phyloP scores from a whole-genome alignment of 2,797 vertebrate genomes.

The Hydrolagus colliei region DNA sequence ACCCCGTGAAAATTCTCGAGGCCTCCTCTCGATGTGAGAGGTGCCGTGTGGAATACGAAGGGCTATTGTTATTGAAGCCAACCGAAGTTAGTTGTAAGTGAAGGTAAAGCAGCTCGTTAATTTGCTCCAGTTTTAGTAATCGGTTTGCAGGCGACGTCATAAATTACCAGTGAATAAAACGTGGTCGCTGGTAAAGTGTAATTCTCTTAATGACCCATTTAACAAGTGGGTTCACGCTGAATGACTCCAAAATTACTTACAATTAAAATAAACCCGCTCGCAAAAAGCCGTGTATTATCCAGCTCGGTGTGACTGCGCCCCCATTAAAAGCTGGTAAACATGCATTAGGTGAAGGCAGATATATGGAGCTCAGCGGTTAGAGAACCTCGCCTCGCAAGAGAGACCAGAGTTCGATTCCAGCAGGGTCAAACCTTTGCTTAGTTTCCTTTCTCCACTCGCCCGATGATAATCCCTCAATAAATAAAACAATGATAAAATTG shows the following conservation, averaged over 20 bases:
- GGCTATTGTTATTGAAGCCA: too few species aligned
- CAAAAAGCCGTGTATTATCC: not conserved
- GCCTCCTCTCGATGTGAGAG: too few species aligned
- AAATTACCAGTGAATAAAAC: not conserved
- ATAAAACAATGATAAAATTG: too few species aligned
- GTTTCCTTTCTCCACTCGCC: too few species aligned
- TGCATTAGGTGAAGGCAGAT: not conserved
- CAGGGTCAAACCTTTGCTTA: too few species aligned
- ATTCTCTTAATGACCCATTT: not conserved
- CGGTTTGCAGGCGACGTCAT: too few species aligned
- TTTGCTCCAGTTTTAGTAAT: not conserved
- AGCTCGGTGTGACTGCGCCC: not conserved
- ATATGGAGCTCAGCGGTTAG: not conserved
- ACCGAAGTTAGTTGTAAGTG: too few species aligned
- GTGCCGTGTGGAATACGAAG: too few species aligned
- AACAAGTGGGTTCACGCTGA: not conserved
- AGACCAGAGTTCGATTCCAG: too few species aligned
- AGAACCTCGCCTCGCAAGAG: too few species aligned
- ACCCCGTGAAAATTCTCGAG: too few species aligned
- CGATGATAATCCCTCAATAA: too few species aligned
- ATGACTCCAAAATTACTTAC: not conserved
- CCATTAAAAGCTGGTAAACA: not conserved
- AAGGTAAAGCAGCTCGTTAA: not conserved
- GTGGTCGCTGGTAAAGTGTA: not conserved
- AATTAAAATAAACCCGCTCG: not conserved